Evolutionary conservation across 1,140 invertebrate genomes (phyloP), one percentile per base, ranked within the genome.

Genomic region (Hyposmocoma kahamanoa): DNA sequence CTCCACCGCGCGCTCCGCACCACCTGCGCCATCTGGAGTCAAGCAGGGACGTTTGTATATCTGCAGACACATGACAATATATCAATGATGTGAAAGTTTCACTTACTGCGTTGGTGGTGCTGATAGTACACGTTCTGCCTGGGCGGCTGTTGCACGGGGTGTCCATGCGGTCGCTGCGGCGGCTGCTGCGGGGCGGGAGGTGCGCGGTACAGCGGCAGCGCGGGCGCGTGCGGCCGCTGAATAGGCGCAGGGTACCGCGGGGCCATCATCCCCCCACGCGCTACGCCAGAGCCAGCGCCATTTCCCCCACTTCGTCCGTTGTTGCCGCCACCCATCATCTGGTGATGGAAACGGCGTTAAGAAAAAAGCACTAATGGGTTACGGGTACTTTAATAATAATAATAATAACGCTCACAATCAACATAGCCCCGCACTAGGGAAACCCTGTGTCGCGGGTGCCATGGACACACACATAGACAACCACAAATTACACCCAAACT

Each of bases 161-260:
- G 46, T 56, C 72, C 69, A 56, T 67, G 71, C 41, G 59, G 45
- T 57, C 65, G 68, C 49, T 60, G 66, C 54, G 55, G 55, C 47
- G 60, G 69, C n/a, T n/a, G n/a, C n/a, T n/a, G n/a, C n/a, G n/a
- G n/a, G 59, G 59, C 54, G 44, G 72, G 65, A 41, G 67, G 73
- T 55, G 67, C 69, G 53, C 68, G 72, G 58, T 75, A 76, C 56
- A 72, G 46, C 38, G 69, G 70, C 68, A 67, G 47, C 19, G 75
- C 76, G 43, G 74, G 72, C 65, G 78, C 69, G 59, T 72, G 72
- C 47, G 84, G 81, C 17, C 84, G 73, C 72, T 87, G 84, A 47
- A 87, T 87, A 49, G 82, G 84, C 61, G 82, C 71, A 10, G 84
- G 84, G 64, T 86, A 87, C 24, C 84, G 78, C 63, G 75, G 73